Evolutionary conservation across 2,113 vertebrate genomes (phyloP).

Genomic region (Salvelinus sp.): DNA sequence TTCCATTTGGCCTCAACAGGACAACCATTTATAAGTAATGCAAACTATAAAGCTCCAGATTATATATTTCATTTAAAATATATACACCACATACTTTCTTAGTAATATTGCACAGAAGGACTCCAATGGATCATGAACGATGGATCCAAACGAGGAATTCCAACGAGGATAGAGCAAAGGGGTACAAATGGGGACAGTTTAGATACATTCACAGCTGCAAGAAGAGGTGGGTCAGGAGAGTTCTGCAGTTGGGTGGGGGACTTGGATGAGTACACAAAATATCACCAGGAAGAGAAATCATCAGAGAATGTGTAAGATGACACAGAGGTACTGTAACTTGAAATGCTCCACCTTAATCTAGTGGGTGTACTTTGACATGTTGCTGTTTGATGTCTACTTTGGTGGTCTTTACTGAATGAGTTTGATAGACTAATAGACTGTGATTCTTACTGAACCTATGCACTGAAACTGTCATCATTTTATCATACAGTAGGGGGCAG

Average conservation of each 20-base stretch:
- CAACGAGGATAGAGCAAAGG: background rate
- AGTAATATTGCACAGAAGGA: constrained; percentile 26
- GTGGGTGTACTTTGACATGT: background rate
- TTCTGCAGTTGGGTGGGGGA: background rate
- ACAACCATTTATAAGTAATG: constrained; percentile 25
- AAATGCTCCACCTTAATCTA: too few species aligned
- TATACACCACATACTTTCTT: constrained; percentile 39
- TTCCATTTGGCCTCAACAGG: constrained; percentile 29
- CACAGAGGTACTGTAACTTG: background rate
- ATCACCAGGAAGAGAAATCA: background rate
- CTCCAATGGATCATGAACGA: constrained; percentile 16
- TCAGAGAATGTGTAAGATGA: background rate
- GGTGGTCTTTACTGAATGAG: background rate
- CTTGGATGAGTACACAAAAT: background rate
- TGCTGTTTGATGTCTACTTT: background rate
- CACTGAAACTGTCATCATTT: background rate
- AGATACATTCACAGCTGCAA: constrained; percentile 69
- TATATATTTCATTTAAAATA: constrained; percentile 41
- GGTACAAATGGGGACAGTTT: constrained; percentile 12
- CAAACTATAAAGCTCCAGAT: constrained; percentile 37
- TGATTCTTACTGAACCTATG: background rate
- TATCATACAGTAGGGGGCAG: background rate
- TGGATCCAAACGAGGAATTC: background rate
- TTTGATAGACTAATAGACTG: background rate
- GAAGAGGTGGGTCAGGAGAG: constrained; percentile 41